Conservation (phyloP, 2,888 invertebrate genomes). For the Sphaerophoria taeniata region DNA sequence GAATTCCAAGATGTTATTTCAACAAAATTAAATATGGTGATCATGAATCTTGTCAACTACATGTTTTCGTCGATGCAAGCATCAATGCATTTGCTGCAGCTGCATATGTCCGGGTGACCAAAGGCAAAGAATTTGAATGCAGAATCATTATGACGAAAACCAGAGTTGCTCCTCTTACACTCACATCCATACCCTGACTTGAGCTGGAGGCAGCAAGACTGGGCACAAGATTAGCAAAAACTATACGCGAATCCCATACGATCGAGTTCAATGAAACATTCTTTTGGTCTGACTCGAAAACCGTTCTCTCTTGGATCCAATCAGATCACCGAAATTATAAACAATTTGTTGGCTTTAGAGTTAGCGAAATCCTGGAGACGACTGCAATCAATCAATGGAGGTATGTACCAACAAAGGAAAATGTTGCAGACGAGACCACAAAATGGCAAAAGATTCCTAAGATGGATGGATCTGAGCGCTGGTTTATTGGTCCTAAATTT, state of each 20-base stretch:
- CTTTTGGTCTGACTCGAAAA: slow-evolving; percentile 77
- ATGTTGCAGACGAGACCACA: slow-evolving; percentile 26
- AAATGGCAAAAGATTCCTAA: slow-evolving; percentile 1
- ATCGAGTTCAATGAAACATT: slow-evolving; percentile 45
- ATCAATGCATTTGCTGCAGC: background rate
- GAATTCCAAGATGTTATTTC: slow-evolving; percentile 19
- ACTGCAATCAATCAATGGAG: background rate
- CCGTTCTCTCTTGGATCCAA: slow-evolving; percentile 75
- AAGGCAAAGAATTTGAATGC: background rate
- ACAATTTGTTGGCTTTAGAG: slow-evolving; percentile 5
- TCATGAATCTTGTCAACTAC: background rate
- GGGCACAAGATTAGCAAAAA: slow-evolving; percentile 33
- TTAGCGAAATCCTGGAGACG: background rate
- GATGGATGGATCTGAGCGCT: background rate
- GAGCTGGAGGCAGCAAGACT: slow-evolving; percentile 27
- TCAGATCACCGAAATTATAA: slow-evolving; percentile 62
- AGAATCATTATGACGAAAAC: background rate
- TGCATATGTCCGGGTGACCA: background rate
- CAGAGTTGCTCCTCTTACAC: background rate
- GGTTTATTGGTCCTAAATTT: background rate
- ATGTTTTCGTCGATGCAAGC: background rate
- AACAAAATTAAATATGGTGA: background rate
- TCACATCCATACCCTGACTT: background rate
- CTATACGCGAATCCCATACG: slow-evolving; percentile 13
- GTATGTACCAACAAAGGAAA: slow-evolving; percentile 9